Conservation (phyloP, 2,888 invertebrate species). For the Endotricha flammealis region DNA sequence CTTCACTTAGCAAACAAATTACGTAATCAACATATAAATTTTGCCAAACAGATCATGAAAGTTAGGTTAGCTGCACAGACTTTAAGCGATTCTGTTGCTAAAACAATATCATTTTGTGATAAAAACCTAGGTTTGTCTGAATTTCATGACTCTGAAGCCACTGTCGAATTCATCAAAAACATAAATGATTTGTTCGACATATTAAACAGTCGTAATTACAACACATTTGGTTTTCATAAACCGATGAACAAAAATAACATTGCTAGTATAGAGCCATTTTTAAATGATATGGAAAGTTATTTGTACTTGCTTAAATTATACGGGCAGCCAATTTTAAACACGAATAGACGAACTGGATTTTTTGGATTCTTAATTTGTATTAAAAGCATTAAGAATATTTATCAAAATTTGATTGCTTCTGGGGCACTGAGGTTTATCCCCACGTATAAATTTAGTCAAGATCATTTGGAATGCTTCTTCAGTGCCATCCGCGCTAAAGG, state of each 20-base stretch:
- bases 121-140: background rate
- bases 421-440: constrained; percentile 7
- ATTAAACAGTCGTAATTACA: background rate
- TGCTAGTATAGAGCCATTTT: too few relatives aligned
- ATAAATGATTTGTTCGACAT: background rate
- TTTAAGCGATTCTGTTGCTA: background rate
- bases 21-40: background rate
- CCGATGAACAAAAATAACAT: too few relatives aligned
- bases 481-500: constrained; percentile 15
- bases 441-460: constrained; percentile 16
- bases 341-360: constrained; percentile 3
- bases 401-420: background rate
- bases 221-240: too few relatives aligned
- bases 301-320: too few relatives aligned
- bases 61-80: background rate
- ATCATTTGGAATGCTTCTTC: constrained; percentile 19
- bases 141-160: background rate
- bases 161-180: background rate
- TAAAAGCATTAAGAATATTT: constrained; percentile 2
- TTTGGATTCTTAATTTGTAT: constrained; percentile 7
- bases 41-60: background rate
- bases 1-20: background rate
- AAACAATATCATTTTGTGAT: background rate
- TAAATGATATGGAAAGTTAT: too few relatives aligned
- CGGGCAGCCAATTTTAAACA: background rate